Percentiles rank a stretch among this genome's conserved stretches.
Evolutionary conservation across 2,113 vertebrate genomes (phyloP).

Genomic region (Malurus alboscapulatus): DNA sequence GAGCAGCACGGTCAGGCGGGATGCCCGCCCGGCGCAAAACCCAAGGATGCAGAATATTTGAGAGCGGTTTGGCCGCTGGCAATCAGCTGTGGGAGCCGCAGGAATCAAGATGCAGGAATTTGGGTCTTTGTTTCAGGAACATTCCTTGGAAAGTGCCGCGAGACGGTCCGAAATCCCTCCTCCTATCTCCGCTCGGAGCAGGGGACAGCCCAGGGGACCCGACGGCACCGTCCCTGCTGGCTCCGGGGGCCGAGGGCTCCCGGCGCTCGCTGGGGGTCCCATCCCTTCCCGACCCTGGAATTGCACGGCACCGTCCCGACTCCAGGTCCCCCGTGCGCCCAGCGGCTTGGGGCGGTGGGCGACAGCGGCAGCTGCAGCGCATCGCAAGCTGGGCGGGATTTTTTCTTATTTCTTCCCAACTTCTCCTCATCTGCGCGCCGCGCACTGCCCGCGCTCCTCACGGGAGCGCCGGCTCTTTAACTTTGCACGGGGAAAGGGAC

Average conservation of each 20-base stretch:
- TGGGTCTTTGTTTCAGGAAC: constrained; percentile 55
- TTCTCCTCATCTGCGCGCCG: not conserved
- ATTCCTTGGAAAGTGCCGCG: constrained; percentile 41
- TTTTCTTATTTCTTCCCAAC: not conserved
- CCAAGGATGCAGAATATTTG: not conserved
- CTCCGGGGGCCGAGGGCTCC: not conserved
- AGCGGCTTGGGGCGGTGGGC: not conserved
- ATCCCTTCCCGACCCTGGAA: not conserved
- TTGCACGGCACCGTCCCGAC: not conserved
- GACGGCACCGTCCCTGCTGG: not conserved
- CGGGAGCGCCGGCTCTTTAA: not conserved
- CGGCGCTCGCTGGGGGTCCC: not conserved
- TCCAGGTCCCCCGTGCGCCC: not conserved
- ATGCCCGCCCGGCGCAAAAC: not conserved
- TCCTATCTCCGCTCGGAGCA: not conserved
- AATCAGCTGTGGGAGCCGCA: not conserved
- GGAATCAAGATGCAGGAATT: constrained; percentile 48
- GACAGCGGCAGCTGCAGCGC: not conserved
- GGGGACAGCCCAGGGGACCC: not conserved
- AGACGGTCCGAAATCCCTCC: not conserved
- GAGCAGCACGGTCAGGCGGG: not conserved
- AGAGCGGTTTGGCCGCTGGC: not conserved
- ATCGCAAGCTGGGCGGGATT: not conserved
- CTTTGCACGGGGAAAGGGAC: not conserved
- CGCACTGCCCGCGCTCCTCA: not conserved